phyloP scores from a whole-genome alignment of 2,888 invertebrate species.

The Rapana venosa region DNA sequence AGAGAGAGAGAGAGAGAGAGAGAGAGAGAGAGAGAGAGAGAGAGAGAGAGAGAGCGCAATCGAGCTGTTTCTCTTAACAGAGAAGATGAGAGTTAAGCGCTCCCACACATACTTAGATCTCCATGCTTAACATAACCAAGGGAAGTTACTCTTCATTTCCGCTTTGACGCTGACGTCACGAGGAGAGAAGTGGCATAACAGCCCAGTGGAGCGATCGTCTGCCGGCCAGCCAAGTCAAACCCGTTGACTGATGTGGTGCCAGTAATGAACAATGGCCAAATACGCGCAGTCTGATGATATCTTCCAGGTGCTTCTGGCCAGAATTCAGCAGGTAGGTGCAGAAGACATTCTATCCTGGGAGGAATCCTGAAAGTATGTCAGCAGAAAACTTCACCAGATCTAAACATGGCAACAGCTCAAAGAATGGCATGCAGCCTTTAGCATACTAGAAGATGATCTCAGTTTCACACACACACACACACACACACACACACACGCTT shows the following conservation, averaged over 20 bases:
- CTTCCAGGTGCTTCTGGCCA: constrained; percentile 32
- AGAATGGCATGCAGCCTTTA: no score
- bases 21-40: background rate
- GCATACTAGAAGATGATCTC: no score
- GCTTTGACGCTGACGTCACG: background rate
- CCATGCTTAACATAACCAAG: background rate
- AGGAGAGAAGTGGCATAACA: background rate
- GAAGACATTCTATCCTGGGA: background rate
- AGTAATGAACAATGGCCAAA: constrained; percentile 9
- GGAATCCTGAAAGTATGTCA: background rate
- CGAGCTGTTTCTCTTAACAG: no score
- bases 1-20: constrained; percentile 1
- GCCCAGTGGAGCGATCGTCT: background rate
- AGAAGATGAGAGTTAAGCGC: background rate
- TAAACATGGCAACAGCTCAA: no score
- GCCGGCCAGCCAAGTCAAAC: background rate
- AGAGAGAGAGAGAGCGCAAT: background rate
- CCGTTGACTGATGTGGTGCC: background rate
- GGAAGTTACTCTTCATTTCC: background rate
- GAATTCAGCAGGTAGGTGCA: constrained; percentile 31
- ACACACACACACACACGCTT: no score
- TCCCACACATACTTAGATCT: background rate
- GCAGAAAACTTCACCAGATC: background rate
- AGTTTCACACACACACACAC: no score
- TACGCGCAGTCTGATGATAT: constrained; percentile 19